Base-by-base conservation (phyloP, 2,113 vertebrate genomes). In the Neolamprologus caudopunctatus region DNA sequence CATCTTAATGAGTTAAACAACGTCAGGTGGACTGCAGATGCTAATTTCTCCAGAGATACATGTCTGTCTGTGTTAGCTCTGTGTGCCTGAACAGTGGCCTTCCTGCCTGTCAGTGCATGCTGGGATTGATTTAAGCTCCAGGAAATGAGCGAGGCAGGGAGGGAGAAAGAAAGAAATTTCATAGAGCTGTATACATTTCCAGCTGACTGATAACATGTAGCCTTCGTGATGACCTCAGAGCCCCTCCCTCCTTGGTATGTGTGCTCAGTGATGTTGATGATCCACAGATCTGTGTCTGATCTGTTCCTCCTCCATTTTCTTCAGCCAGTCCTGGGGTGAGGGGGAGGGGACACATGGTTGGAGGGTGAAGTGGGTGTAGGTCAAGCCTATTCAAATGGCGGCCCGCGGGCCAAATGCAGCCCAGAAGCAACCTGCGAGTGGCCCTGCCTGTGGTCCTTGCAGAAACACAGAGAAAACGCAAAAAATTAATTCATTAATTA, bases 261-360 rank as follows among this genome's bases (percentile, higher is more conserved):
- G 87, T 86, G 85, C 84, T 94, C 88, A 92, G 88, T 91, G 94
- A 91, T 94, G 94, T 88, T 87, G 92, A 92, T 95, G 94, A 96
- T 95, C 88, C 91, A 91, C 89, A 88, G 94, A 92, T 92, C 94
- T 94, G 92, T 88, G 91, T 90, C 84, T 83, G 89, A 92, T 85
- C 85, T 87, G 79, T 31, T 75, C 85, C 47, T 68, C 91, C 92
- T 93, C 92, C 84, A 86, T 91, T 84, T 90, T 89, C 86, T 81
- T 88, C 87, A 66, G 63, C 47, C 85, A 75, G 55, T 66, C 66
- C 57, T 16, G 17, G 37, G 92, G 82, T 16, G 53, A 28, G 90
- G 88, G 86, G 80, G 87, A 83, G 84, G 87, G 85, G 91, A 71
- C 24, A 61, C 61, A 73, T 78, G 75, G 40, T 45, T 85, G 66